A percentile compares a stretch with the other conserved stretches of the same genome.
Evolutionary conservation across 2,797 vertebrate species (phyloP).

Genomic region (Sphaeramia orbicularis): DNA sequence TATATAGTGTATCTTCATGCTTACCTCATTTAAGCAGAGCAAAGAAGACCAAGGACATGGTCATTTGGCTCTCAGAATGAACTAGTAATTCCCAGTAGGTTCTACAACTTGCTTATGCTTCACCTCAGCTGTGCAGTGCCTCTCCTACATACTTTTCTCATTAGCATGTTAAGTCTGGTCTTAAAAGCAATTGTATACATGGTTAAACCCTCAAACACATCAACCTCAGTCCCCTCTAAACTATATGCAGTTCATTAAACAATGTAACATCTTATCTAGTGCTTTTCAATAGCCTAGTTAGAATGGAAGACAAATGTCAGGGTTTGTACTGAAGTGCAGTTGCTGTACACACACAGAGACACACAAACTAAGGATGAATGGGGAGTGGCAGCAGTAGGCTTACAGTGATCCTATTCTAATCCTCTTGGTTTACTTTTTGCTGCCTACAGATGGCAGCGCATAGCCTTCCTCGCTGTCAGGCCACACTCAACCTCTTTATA

Average conservation of each 20-base stretch:
- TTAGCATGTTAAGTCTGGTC: constrained; percentile 54
- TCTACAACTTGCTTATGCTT: constrained; percentile 37
- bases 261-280: constrained; percentile 36
- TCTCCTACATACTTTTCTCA: constrained; percentile 33
- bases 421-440: constrained; percentile 57
- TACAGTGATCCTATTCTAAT: constrained; percentile 53
- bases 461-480: constrained; percentile 31
- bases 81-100: constrained; percentile 12
- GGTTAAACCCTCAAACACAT: constrained; percentile 42
- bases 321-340: constrained; percentile 9
- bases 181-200: constrained; percentile 48
- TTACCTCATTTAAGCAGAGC: constrained; percentile 29
- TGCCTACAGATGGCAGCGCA: constrained; percentile 60
- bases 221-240: constrained; percentile 19
- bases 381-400: constrained; percentile 54
- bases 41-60: constrained; percentile 15
- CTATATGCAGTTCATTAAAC: constrained; percentile 42
- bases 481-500: constrained; percentile 12
- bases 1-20: constrained; percentile 15
- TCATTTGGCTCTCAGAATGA: constrained; percentile 43
- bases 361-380: constrained; percentile 28
- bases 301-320: constrained; percentile 23
- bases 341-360: constrained; percentile 8
- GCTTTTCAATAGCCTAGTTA: constrained; percentile 29
- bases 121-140: constrained; percentile 34